A percentile compares a stretch with the other conserved stretches of the same genome.
Conservation (phyloP, 2,113 vertebrate genomes). For the Natator depressus region DNA sequence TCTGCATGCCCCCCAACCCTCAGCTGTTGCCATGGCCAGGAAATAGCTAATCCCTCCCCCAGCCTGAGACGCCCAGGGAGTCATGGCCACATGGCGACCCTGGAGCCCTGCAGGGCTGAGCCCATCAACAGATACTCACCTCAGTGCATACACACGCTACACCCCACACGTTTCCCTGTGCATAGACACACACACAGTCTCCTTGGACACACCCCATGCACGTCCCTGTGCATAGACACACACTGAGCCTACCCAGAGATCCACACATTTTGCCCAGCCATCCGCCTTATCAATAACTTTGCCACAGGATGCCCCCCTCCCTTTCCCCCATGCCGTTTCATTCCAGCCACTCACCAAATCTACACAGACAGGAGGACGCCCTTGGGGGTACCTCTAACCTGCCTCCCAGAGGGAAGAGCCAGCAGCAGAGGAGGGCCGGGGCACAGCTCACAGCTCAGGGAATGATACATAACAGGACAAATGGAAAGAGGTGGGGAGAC, state of each 20-base stretch:
- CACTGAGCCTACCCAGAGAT: too few species aligned
- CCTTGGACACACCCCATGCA: too few species aligned
- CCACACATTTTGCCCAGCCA: neutral
- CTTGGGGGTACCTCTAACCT: neutral
- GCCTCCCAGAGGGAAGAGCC: neutral
- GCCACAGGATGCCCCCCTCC: neutral
- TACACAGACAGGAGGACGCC: neutral
- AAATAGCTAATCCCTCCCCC: neutral
- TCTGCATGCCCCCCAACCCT: neutral
- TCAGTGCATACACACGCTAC: too few species aligned
- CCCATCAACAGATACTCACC: neutral
- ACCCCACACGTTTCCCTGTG: too few species aligned
- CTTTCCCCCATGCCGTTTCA: neutral
- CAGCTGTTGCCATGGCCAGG: neutral
- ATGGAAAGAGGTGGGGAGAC: neutral
- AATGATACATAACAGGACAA: neutral
- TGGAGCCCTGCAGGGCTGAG: neutral
- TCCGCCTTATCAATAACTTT: neutral
- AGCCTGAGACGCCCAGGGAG: neutral
- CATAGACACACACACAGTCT: too few species aligned
- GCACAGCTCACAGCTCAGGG: neutral
- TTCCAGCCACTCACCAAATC: neutral
- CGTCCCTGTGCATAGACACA: too few species aligned
- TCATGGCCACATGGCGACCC: neutral
- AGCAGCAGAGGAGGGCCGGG: neutral